Conservation (phyloP, 2,113 vertebrate genomes). For the Alligator sinensis region DNA sequence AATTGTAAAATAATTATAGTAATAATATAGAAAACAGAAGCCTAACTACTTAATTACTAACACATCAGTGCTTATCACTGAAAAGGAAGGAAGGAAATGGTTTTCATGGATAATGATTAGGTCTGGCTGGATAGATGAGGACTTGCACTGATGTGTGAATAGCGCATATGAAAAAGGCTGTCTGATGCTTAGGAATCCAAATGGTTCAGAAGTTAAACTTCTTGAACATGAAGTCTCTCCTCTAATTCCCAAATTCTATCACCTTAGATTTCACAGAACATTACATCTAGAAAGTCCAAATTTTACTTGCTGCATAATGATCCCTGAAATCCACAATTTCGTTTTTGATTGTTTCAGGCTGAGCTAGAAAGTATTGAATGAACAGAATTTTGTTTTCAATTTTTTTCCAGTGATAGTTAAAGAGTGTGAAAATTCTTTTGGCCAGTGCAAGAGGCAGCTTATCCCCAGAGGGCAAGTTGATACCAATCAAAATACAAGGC, state of each 20-base stretch:
- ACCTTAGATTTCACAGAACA: constrained; percentile 51
- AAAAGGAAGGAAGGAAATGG: not conserved
- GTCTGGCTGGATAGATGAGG: constrained; percentile 1
- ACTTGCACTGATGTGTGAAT: constrained; percentile 44
- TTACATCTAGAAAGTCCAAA: constrained; percentile 32
- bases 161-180: constrained; percentile 35
- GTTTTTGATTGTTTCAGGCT: not conserved
- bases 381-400: not conserved
- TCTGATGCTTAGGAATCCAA: constrained; percentile 42
- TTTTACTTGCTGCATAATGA: constrained; percentile 25
- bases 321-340: constrained; percentile 12
- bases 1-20: not conserved
- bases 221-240: constrained; percentile 27
- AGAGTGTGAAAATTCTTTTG: not conserved
- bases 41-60: not conserved
- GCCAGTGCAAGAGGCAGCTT: not conserved
- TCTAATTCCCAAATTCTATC: constrained; percentile 34
- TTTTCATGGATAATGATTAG: constrained; percentile 1
- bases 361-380: constrained; percentile 10
- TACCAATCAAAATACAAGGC: not conserved
- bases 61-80: not conserved
- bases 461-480: not conserved
- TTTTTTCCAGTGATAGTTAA: not conserved
- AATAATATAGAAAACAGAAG: not conserved
- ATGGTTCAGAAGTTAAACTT: constrained; percentile 41